Base-by-base conservation (phyloP, 2,113 vertebrate genomes). In the Phylloscopus whistleri region DNA sequence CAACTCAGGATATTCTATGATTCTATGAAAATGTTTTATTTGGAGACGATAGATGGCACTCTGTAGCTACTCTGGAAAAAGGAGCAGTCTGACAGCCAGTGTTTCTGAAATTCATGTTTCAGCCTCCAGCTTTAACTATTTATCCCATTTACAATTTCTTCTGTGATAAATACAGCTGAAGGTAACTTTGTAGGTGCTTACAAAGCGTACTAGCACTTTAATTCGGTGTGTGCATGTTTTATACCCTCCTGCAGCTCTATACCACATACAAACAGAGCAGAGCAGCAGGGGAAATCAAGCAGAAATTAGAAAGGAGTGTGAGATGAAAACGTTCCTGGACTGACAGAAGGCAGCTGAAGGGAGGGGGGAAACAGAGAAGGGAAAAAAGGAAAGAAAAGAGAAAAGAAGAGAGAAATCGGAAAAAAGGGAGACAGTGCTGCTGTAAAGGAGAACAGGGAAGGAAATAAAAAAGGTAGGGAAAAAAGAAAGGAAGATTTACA, bases 211-310 rank as follows among this genome's bases (percentile, higher is more conserved):
- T 13, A 49, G 80, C 49, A 6, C 66, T 92, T 92, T 94, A 94
- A 94, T 94, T 91, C 6, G 2, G 10, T 76, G 64, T 60, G 48
- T 88, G 84, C 56, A 49, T 89, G 41, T 80, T 94, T 92, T 44
- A 81, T 87, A 76, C 59, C 48, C 87, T 91, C 91, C 91, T 92
- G 93, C 85, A 91, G 93, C 81, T 95, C 48, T 66, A 30, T n/a
- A 85, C 51, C 51, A 70, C 78, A 93, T 35, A 93, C 87, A 93
- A 93, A 91, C 78, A 90, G 67, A 67, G 91, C 78, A 63, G 48
- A 93, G 48, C 91, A 97, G 94, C 92, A 60, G 82, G 94, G 79
- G 92, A 97, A 87, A 75, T 76, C 53, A 96, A 85, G 81, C 46
- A 93, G 66, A 86, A 96, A 91, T 87, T 77, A 92, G 90, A 90